Evolutionary conservation across 1,140 invertebrate genomes (phyloP).

Genomic region (Octopus sinensis): DNA sequence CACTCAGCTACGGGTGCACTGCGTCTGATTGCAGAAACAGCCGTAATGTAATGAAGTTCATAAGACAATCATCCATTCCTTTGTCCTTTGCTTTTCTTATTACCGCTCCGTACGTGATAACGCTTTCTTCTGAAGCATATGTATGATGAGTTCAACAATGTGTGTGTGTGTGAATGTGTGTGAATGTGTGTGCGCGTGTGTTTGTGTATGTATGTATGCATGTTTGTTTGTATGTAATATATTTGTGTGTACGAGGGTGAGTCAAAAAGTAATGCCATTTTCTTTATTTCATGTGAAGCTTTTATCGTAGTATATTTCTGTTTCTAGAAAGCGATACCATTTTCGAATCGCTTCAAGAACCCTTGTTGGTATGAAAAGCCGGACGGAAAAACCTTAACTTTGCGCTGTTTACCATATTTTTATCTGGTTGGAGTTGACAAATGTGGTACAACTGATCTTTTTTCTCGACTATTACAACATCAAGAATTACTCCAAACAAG

Average conservation of each 20-base stretch:
- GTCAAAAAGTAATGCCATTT: no score
- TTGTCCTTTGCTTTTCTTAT: no score
- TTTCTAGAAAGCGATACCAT: conserved; percentile 32
- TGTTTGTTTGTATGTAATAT: no score
- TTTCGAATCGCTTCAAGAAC: conserved; percentile 37
- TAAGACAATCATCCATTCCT: no score
- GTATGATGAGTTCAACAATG: no score
- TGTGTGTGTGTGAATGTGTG: neutral
- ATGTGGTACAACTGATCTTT: conserved; percentile 45
- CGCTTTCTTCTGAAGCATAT: no score
- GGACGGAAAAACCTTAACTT: neutral
- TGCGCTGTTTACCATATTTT: conserved; percentile 44
- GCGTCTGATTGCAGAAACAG: no score
- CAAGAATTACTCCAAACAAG: conserved; percentile 34
- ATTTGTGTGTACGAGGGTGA: no score
- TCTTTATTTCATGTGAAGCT: neutral
- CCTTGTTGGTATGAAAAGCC: conserved; percentile 37
- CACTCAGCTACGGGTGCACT: no score
- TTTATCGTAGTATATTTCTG: neutral
- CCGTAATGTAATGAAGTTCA: no score
- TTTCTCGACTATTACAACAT: conserved; percentile 33
- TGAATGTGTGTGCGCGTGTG: neutral
- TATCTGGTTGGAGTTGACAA: conserved; percentile 46
- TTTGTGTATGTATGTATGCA: neutral
- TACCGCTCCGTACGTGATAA: no score